phyloP scores from a whole-genome alignment of 2,888 invertebrate species.

The Eristalis tenax region DNA sequence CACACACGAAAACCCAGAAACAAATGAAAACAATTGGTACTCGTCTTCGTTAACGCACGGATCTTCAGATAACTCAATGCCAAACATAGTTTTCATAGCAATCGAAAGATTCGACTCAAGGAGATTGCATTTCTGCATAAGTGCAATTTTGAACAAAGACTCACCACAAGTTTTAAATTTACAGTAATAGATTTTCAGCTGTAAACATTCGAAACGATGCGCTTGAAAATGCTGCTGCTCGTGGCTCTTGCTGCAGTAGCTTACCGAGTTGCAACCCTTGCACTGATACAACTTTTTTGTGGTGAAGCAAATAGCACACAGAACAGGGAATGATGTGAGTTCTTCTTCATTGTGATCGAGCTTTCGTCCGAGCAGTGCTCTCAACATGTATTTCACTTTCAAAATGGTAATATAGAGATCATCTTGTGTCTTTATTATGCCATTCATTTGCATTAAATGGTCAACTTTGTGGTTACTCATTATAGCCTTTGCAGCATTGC shows the following conservation, averaged over 20 bases:
- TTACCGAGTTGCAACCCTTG: constrained; percentile 73
- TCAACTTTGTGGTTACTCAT: constrained; percentile 56
- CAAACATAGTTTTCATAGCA: constrained; percentile 72
- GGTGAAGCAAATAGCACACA: constrained; percentile 75
- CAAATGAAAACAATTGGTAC: constrained; percentile 75
- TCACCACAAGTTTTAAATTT: constrained; percentile 73
- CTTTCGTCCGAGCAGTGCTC: constrained; percentile 70
- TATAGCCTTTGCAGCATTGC: constrained; percentile 80
- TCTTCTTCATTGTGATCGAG: constrained; percentile 75
- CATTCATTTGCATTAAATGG: constrained; percentile 74
- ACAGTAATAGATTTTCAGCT: constrained; percentile 75
- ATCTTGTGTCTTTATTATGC: constrained; percentile 53
- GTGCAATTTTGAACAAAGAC: constrained; percentile 33
- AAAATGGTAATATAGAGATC: constrained; percentile 73
- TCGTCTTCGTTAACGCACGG: constrained; percentile 68
- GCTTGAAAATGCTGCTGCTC: constrained; percentile 56
- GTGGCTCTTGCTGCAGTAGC: constrained; percentile 76
- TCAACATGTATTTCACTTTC: constrained; percentile 74
- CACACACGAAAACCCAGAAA: constrained; percentile 77
- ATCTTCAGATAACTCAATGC: constrained; percentile 54
- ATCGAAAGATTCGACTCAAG: constrained; percentile 71
- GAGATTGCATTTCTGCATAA: constrained; percentile 46
- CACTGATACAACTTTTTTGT: constrained; percentile 72
- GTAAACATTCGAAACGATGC: constrained; percentile 74
- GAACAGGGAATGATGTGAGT: constrained; percentile 75